phyloP scores from a whole-genome alignment of 2,888 invertebrate species.

The Omphaloscelis lunosa region DNA sequence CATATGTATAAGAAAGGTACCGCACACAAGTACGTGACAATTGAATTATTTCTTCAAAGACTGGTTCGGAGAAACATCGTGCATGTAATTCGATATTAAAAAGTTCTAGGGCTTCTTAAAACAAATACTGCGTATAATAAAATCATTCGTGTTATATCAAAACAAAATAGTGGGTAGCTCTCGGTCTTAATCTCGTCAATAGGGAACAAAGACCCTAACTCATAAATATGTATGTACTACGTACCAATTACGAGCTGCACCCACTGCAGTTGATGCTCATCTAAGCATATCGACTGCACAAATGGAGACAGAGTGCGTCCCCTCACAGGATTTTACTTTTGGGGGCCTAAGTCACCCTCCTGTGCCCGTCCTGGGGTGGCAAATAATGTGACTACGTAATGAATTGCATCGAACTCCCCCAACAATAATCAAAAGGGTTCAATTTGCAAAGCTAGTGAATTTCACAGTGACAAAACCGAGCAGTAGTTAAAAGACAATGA shows the following conservation, averaged over 20 bases:
- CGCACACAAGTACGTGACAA: slow-evolving; percentile 21
- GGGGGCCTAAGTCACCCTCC: slow-evolving; percentile 79
- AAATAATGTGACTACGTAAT: slow-evolving; percentile 61
- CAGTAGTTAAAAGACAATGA: slow-evolving; percentile 33
- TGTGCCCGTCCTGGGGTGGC: slow-evolving; percentile 72
- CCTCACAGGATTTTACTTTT: slow-evolving; percentile 70
- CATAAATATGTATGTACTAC: slow-evolving; percentile 38
- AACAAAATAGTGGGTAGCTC: slow-evolving; percentile 3
- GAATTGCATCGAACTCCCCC: slow-evolving; percentile 54
- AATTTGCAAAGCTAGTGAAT: slow-evolving; percentile 45
- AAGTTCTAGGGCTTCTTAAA: slow-evolving; percentile 36
- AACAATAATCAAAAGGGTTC: slow-evolving; percentile 49
- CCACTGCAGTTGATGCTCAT: slow-evolving; percentile 69
- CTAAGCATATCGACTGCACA: slow-evolving; percentile 69
- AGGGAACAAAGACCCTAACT: slow-evolving; percentile 32
- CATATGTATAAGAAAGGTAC: neutral
- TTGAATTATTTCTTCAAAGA: slow-evolving; percentile 21
- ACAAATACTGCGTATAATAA: slow-evolving; percentile 8
- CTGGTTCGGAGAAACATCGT: slow-evolving; percentile 32
- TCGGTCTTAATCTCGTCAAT: slow-evolving; percentile 19
- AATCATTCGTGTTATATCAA: slow-evolving; percentile 10
- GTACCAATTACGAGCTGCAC: slow-evolving; percentile 63
- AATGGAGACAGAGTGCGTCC: slow-evolving; percentile 72
- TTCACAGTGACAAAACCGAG: slow-evolving; percentile 21
- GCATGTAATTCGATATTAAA: slow-evolving; percentile 34